These are phyloP conservation scores for Copsychus sechellarum DNA, from an alignment of 2,113 vertebrate genomes.

Conservation along the genomic window DNA sequence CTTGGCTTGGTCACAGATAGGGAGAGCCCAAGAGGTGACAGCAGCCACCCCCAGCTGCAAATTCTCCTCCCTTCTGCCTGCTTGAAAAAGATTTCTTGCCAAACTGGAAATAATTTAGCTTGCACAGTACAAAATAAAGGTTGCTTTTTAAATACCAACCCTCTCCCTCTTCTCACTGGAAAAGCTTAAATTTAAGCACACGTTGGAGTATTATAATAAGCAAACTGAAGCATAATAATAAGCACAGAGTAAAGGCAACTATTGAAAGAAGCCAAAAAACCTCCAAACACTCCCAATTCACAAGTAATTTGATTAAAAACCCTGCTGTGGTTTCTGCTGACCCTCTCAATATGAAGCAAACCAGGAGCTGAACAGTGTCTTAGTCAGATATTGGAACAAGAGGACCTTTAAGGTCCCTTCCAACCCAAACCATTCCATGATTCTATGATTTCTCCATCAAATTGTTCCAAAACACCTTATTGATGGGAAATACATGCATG, in stretches of 20 bases:
- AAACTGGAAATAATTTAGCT: background rate
- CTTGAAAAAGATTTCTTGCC: background rate
- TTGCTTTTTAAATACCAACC: background rate
- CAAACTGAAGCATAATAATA: background rate
- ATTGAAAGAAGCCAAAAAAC: background rate
- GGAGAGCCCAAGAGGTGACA: background rate
- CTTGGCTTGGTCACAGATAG: accelerated
- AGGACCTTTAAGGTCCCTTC: background rate
- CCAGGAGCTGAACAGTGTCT: background rate
- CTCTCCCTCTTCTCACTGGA: background rate
- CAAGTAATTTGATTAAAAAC: background rate
- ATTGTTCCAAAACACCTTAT: background rate
- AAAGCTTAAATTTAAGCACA: background rate
- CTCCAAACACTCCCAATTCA: background rate
- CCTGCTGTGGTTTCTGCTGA: background rate
- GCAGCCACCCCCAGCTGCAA: background rate
- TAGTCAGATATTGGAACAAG: background rate
- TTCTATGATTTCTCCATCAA: background rate
- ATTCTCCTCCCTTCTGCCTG: background rate
- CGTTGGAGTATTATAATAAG: background rate
- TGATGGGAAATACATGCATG: accelerated
- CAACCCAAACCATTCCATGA: background rate
- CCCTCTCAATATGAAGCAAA: background rate
- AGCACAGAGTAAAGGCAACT: background rate
- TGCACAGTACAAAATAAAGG: background rate